These are phyloP conservation scores for Temnothorax ravouxi DNA, from an alignment of 2,888 invertebrate species.

Conservation along the genomic window DNA sequence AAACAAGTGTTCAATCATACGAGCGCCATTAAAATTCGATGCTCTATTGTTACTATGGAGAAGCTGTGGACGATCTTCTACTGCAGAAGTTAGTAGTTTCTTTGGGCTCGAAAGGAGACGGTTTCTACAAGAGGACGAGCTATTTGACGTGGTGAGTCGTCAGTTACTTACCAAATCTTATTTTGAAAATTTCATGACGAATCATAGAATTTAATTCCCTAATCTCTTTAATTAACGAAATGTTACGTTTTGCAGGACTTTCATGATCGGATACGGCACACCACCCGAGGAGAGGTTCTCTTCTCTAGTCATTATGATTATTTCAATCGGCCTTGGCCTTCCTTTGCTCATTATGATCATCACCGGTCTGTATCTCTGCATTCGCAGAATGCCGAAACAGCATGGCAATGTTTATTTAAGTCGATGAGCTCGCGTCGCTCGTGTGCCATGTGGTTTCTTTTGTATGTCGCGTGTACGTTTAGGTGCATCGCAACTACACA, in stretches of 20 bases:
- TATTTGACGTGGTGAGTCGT: conserved; percentile 89
- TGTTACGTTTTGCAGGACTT: conserved; percentile 88
- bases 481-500: conserved; percentile 56
- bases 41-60: conserved; percentile 84
- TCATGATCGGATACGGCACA: conserved; percentile 89
- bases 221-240: background rate
- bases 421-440: conserved; percentile 70
- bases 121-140: conserved; percentile 89
- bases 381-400: conserved; percentile 81
- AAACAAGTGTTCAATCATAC: conserved; percentile 80
- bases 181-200: background rate
- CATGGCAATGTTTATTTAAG: conserved; percentile 80
- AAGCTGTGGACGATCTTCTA: conserved; percentile 79
- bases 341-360: conserved; percentile 87
- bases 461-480: conserved; percentile 56
- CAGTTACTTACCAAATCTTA: conserved; percentile 6
- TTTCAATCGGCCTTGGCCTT: conserved; percentile 88
- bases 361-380: conserved; percentile 86
- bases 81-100: conserved; percentile 88
- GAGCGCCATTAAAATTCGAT: conserved; percentile 81
- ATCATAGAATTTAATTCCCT: background rate
- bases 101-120: conserved; percentile 89
- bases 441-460: conserved; percentile 30
- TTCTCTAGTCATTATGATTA: conserved; percentile 88
- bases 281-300: conserved; percentile 90